These are phyloP conservation scores for Mionectes macconnelli DNA, from an alignment of 2,113 vertebrate species.

Conservation along the genomic window DNA sequence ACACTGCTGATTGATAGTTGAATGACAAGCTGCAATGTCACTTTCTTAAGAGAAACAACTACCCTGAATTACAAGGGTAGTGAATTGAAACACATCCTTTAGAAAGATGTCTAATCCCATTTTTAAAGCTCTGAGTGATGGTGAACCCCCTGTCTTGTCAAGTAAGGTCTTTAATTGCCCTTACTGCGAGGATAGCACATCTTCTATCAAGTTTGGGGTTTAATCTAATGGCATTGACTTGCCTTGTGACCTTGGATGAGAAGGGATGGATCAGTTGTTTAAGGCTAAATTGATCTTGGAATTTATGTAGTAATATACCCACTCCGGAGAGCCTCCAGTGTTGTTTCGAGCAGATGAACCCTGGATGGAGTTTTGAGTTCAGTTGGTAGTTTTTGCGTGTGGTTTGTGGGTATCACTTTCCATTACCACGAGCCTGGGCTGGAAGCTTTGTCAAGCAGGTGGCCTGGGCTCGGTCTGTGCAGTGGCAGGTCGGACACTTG, in stretches of 20 bases:
- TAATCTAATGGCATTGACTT: slow-evolving; percentile 2
- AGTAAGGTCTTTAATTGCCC: slow-evolving; percentile 39
- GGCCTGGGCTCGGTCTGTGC: neutral
- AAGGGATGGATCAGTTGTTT: slow-evolving; percentile 23
- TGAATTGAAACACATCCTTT: slow-evolving; percentile 45
- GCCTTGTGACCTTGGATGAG: slow-evolving; percentile 33
- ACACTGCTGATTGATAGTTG: slow-evolving; percentile 31
- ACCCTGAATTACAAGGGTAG: slow-evolving; percentile 11
- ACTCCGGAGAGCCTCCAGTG: neutral
- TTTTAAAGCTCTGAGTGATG: slow-evolving; percentile 37
- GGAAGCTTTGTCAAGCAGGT: neutral
- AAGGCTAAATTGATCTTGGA: slow-evolving; percentile 40
- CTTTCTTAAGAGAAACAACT: slow-evolving; percentile 10
- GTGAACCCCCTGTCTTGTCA: neutral
- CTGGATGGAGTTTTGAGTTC: neutral
- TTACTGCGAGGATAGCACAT: neutral
- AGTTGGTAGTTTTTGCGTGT: neutral
- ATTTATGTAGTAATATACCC: slow-evolving; percentile 30
- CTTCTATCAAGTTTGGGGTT: neutral
- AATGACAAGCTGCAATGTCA: slow-evolving; percentile 52
- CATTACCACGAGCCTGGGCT: neutral
- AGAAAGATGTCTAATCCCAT: slow-evolving; percentile 49
- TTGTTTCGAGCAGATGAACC: neutral
- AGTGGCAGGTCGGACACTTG: neutral
- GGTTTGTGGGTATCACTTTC: neutral